phyloP scores from a whole-genome alignment of 2,888 invertebrate genomes.

The Drosophila siamana region DNA sequence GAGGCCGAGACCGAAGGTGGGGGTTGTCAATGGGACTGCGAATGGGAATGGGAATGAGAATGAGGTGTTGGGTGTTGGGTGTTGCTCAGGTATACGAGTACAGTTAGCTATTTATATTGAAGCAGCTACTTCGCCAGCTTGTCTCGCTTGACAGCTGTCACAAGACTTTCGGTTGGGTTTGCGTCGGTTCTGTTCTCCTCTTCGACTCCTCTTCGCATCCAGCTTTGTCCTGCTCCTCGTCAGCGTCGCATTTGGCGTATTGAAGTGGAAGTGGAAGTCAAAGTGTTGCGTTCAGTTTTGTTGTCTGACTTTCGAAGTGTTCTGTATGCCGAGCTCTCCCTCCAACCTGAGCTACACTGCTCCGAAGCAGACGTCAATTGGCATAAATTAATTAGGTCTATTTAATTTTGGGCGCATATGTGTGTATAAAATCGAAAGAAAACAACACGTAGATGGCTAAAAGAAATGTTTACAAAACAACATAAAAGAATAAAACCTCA shows the following conservation, averaged over 20 bases:
- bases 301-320: slow-evolving; percentile 55
- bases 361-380: background rate
- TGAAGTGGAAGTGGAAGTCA: slow-evolving; percentile 60
- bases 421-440: background rate
- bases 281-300: slow-evolving; percentile 59
- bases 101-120: slow-evolving; percentile 67
- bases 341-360: slow-evolving; percentile 25
- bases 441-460: too few species aligned
- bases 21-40: background rate
- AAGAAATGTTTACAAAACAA: too few species aligned
- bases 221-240: background rate
- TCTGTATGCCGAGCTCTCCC: background rate
- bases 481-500: background rate
- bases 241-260: slow-evolving; percentile 37
- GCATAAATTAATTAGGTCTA: slow-evolving; percentile 14
- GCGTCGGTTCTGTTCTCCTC: slow-evolving; percentile 26
- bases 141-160: slow-evolving; percentile 72
- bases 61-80: slow-evolving; percentile 9
- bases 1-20: slow-evolving; percentile 15
- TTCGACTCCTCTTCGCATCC: background rate
- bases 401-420: background rate
- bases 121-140: slow-evolving; percentile 65
- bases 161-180: slow-evolving; percentile 40
- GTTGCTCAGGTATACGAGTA: slow-evolving; percentile 43
- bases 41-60: background rate